Percentiles rank a stretch among this genome's conserved stretches.
Evolutionary conservation across 92 coral and sea anemone species (phyloP).

Genomic region (Parazoanthus swiftii): DNA sequence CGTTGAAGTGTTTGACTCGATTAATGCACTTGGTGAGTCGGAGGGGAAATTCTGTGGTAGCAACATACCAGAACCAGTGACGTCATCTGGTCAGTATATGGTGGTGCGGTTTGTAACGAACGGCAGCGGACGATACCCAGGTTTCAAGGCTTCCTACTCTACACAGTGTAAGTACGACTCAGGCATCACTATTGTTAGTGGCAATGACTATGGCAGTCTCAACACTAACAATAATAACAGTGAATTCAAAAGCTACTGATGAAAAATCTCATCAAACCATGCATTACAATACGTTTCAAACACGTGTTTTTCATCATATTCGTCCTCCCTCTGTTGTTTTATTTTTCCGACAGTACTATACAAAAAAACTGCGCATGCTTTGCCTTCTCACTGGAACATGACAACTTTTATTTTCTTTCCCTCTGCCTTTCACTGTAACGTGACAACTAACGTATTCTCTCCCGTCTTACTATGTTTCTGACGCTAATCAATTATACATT

Average conservation of each 20-base stretch:
- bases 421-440: no score
- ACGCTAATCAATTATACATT: no score
- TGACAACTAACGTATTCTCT: no score
- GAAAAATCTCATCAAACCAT: no score
- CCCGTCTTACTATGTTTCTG: no score
- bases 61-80: constrained; percentile 49
- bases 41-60: constrained; percentile 69
- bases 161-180: constrained; percentile 43
- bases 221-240: neutral
- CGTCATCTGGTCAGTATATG: constrained; percentile 46
- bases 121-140: constrained; percentile 57
- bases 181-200: neutral
- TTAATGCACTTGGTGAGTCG: constrained; percentile 36
- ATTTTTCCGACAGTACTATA: no score
- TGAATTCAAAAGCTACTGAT: neutral
- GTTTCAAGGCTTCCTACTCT: constrained; percentile 70
- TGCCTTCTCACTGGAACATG: no score
- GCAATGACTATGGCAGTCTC: neutral
- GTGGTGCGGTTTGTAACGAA: constrained; percentile 58
- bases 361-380: no score
- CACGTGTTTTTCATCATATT: no score
- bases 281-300: no score
- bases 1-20: constrained; percentile 67
- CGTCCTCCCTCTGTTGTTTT: no score
- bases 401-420: no score